Evolutionary conservation across 1,140 invertebrate species (phyloP), one percentile per base, ranked within the genome.

Genomic region (Drosophila parabipectinata): DNA sequence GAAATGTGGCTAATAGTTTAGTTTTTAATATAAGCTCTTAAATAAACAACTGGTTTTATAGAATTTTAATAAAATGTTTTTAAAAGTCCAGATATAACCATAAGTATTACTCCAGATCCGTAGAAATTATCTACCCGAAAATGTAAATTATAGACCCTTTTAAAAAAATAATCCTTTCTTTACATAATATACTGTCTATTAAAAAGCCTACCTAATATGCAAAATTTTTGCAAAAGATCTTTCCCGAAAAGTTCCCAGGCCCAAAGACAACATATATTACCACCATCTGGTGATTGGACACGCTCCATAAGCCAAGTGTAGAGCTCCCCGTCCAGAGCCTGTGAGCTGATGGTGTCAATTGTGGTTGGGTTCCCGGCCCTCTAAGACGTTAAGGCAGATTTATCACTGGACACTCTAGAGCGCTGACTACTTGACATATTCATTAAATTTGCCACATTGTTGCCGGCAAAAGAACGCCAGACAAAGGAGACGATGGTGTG

Each of bases 401-500:
- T 87, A 85, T 85, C 82, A 87, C 78, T 81, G 81, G 64, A 66
- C 72, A 80, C 64, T 67, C 63, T 69, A 62, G 72, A 83, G 73
- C 73, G 79, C 79, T 85, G 83, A 85, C 82, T 85, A 76, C 82
- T 87, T 85, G 82, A 85, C 82, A 85, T 85, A 85, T 85, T 85
- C 82, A 85, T 85, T 85, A 85, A 87, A 85, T 85, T 85, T 85
- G 82, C 82, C 83, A 85, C 82, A 85, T 85, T 85, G 83, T 85
- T 85, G 81, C 64, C 54, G 53, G 44, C 56, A 52, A 52, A 57
- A 52, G 48, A 47, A 63, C 18, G 41, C 55, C 54, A 72, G 62
- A 75, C 73, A 76, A 76, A 78, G 81, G 62, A 56, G 63, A 48
- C 44, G 18, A 12, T 48, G 81, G 81, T 87, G 81, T 87, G 79